Conservation (phyloP, 1,140 invertebrate species). For the Marisa cornuarietis region DNA sequence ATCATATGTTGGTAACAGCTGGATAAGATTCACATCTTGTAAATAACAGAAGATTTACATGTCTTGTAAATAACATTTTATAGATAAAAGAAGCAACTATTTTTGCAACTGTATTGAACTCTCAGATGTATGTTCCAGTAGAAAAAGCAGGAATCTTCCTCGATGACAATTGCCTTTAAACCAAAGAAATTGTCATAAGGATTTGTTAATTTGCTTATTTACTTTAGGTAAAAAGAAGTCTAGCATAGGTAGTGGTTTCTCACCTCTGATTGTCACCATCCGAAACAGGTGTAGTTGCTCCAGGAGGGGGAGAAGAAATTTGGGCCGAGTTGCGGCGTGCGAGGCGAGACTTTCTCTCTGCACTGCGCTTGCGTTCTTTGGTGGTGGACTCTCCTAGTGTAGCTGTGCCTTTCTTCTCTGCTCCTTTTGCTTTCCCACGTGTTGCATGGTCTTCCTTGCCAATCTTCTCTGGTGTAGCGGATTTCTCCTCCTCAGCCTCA, state of each 20-base stretch:
- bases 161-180: no score
- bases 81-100: no score
- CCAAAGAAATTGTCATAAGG: no score
- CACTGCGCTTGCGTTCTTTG: slow-evolving; percentile 54
- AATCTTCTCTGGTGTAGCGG: slow-evolving; percentile 55
- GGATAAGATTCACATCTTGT: no score
- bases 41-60: no score
- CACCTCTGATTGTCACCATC: slow-evolving; percentile 60
- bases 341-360: slow-evolving; percentile 43
- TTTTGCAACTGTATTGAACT: no score
- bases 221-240: no score
- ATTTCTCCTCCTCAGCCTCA: slow-evolving; percentile 60
- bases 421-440: slow-evolving; percentile 41
- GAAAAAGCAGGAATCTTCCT: no score
- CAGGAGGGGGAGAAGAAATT: slow-evolving; percentile 54
- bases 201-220: no score
- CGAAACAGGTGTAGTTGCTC: slow-evolving; percentile 56
- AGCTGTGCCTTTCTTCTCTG: slow-evolving; percentile 33
- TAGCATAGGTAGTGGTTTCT: not conserved
- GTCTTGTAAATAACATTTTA: no score
- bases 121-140: no score
- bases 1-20: no score
- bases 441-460: slow-evolving; percentile 53
- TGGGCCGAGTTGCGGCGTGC: slow-evolving; percentile 46
- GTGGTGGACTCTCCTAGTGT: slow-evolving; percentile 27